These are phyloP conservation scores for Zaprionus bogoriensis DNA, from an alignment of 2,888 invertebrate genomes.

Conservation along the genomic window DNA sequence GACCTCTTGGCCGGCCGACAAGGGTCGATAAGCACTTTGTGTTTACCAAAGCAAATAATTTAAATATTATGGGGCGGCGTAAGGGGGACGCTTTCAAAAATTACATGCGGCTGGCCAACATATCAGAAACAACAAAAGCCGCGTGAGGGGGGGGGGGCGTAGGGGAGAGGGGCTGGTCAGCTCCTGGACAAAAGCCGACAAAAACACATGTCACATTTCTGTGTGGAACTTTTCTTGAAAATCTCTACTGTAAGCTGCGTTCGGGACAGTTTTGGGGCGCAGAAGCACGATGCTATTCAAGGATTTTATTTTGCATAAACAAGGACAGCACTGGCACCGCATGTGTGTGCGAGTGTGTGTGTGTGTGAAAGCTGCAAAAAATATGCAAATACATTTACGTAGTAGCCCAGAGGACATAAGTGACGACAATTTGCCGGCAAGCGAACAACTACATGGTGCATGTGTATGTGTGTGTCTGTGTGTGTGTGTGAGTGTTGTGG, in stretches of 20 bases:
- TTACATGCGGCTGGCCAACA: slow-evolving; percentile 28
- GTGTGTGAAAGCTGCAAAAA: slow-evolving; percentile 43
- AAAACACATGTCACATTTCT: slow-evolving; percentile 72
- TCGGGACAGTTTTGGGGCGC: slow-evolving; percentile 25
- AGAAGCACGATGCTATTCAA: slow-evolving; percentile 31
- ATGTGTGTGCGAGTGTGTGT: too few relatives aligned
- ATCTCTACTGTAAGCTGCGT: slow-evolving; percentile 64
- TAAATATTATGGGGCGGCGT: slow-evolving; percentile 44
- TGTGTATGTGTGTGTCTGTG: neutral
- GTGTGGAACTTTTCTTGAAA: slow-evolving; percentile 59
- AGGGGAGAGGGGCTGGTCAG: too few relatives aligned
- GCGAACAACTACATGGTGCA: slow-evolving; percentile 15
- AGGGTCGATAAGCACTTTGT: slow-evolving; percentile 23
- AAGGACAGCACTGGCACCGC: slow-evolving; percentile 42
- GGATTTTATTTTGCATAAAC: slow-evolving; percentile 58
- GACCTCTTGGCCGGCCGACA: slow-evolving; percentile 26
- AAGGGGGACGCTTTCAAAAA: slow-evolving; percentile 7
- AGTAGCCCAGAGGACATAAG: slow-evolving; percentile 59
- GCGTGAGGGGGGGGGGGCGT: too few relatives aligned
- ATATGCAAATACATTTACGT: slow-evolving; percentile 73
- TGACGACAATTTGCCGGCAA: slow-evolving; percentile 73
- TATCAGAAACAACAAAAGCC: slow-evolving; percentile 20
- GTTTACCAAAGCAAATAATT: slow-evolving; percentile 43
- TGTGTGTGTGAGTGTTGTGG: slow-evolving; percentile 18
- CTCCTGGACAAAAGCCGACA: slow-evolving; percentile 56